Conservation (phyloP, 2,797 vertebrate genomes). For the Xenentodon cancila region DNA sequence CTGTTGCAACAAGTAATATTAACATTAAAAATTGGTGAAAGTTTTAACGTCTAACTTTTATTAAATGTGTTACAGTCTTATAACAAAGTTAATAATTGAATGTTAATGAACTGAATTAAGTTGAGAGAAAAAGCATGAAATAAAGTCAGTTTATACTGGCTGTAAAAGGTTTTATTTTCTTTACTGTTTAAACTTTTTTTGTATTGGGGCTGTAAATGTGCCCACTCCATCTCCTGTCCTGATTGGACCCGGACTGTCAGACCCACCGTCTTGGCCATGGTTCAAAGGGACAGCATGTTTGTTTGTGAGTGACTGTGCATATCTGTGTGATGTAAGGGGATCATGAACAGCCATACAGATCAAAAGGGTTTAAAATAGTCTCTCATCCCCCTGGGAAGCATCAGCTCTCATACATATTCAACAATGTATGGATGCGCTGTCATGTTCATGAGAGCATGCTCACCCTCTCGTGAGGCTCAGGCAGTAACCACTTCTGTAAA, state of each 20-base stretch:
- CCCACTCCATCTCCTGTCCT: slow-evolving; percentile 43
- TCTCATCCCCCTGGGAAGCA: slow-evolving; percentile 61
- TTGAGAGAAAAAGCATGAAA: too few relatives aligned
- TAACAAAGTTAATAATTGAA: too few relatives aligned
- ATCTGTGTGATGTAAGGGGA: slow-evolving; percentile 18
- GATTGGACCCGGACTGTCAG: slow-evolving; percentile 38
- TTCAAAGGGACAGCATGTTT: slow-evolving; percentile 67
- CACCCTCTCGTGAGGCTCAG: slow-evolving; percentile 1
- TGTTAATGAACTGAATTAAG: too few relatives aligned
- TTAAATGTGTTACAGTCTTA: too few relatives aligned
- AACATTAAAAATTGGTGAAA: too few relatives aligned
- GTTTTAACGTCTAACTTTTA: too few relatives aligned
- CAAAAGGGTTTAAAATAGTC: slow-evolving; percentile 67
- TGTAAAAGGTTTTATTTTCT: too few relatives aligned
- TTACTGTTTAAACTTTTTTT: too few relatives aligned
- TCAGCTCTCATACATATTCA: slow-evolving; percentile 66
- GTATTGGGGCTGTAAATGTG: slow-evolving; percentile 4
- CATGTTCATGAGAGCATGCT: slow-evolving; percentile 5
- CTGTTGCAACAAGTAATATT: too few relatives aligned
- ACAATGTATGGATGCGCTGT: slow-evolving; percentile 17
- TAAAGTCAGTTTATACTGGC: too few relatives aligned
- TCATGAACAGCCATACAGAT: slow-evolving; percentile 53
- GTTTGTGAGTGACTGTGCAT: slow-evolving; percentile 14
- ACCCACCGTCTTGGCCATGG: slow-evolving; percentile 56
- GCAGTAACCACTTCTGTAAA: neutral